phyloP scores from a whole-genome alignment of 2,113 vertebrate species.

The Prunella fulvescens region DNA sequence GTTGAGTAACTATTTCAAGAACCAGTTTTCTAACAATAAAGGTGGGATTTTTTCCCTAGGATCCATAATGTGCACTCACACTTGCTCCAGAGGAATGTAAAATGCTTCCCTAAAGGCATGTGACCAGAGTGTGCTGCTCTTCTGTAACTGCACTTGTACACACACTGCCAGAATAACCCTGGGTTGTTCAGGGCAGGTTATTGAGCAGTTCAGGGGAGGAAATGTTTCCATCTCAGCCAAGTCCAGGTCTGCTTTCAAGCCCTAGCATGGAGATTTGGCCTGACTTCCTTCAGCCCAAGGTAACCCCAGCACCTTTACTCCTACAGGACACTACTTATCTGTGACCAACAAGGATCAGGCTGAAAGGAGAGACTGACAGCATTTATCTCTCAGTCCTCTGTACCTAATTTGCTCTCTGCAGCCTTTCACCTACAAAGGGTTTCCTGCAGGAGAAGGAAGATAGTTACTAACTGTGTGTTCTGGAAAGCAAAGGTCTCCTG shows the following conservation, averaged over 20 bases:
- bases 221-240: background rate
- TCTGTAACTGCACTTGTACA: background rate
- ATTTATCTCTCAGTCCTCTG: background rate
- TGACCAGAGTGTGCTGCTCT: background rate
- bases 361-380: background rate
- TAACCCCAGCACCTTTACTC: background rate
- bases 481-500: background rate
- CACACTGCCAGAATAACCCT: background rate
- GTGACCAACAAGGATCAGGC: background rate
- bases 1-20: background rate
- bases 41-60: background rate
- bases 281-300: background rate
- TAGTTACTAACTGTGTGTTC: background rate
- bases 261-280: background rate
- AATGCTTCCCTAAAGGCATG: accelerated
- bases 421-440: background rate
- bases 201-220: background rate
- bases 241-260: background rate
- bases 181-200: background rate
- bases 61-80: background rate
- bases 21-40: background rate
- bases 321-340: background rate
- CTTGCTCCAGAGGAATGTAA: background rate
- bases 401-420: background rate
- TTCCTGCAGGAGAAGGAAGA: background rate